Percentiles rank a stretch among this genome's conserved stretches.
Conservation (phyloP, 1,140 invertebrate genomes). For the Hermatobates lingyangjiaoensis region DNA sequence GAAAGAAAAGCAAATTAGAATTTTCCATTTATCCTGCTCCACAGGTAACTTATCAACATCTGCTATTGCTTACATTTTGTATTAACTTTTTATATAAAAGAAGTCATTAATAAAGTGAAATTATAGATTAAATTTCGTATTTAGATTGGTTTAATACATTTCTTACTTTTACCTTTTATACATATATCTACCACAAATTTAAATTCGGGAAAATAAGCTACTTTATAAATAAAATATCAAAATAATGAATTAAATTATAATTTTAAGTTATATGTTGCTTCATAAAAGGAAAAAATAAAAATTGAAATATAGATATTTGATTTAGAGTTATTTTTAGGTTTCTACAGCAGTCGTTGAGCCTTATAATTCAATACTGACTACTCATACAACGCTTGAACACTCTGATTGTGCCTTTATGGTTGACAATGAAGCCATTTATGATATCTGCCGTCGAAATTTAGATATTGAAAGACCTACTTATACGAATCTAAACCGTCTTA, state of each 20-base stretch:
- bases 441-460: constrained; percentile 73
- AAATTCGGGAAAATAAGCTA: too few species aligned
- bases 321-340: constrained; percentile 20
- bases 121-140: too few species aligned
- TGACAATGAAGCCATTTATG: constrained; percentile 79
- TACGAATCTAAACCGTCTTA: constrained; percentile 58
- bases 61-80: too few species aligned
- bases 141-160: too few species aligned
- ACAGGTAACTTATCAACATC: constrained; percentile 4
- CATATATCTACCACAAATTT: too few species aligned
- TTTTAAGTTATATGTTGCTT: too few species aligned
- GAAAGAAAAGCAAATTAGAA: constrained; percentile 50
- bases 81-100: too few species aligned
- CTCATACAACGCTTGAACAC: constrained; percentile 39
- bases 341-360: constrained; percentile 48
- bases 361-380: constrained; percentile 42
- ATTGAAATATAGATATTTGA: not conserved
- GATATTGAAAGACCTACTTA: constrained; percentile 77
- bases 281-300: not conserved
- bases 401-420: constrained; percentile 55
- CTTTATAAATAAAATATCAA: too few species aligned
- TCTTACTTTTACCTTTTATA: too few species aligned
- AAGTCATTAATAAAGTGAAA: too few species aligned
- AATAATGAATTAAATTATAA: too few species aligned
- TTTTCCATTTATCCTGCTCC: constrained; percentile 40